Evolutionary conservation across 2,888 invertebrate species (phyloP), one percentile per base, ranked within the genome.

Genomic region (Tachina lurida): DNA sequence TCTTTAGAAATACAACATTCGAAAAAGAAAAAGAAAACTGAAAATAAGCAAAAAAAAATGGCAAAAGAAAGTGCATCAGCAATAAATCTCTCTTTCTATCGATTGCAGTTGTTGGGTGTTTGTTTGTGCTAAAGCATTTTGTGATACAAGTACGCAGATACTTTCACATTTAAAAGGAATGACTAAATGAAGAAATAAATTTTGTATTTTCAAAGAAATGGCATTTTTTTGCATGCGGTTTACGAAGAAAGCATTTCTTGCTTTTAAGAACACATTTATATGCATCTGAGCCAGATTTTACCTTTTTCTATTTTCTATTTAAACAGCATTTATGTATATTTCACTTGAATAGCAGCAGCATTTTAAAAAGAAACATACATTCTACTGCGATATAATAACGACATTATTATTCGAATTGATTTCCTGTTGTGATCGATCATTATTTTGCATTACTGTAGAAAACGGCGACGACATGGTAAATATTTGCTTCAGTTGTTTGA

Each of bases 61-160:
- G 43, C 67, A 71, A 63, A 58, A 65, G 58, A 73, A 84, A 84
- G 75, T 75, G 84, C 70, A 84, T 76, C 75, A 65, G 67, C 75
- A 63, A 84, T 80, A 84, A 84, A 84, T 84, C 84, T 78, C 70
- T 70, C 63, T 60, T 80, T 73, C 43, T 54, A 10, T 60, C 41
- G 73, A 43, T 60, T 80, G 71, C 73, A 47, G 47, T 52, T 63
- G 31, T 43, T 49, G 15, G 49, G 31, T 22, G 19, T 22, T 58
- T 39, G 9, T 12, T 12, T 13, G 12, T 47, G 22, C 17, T 22
- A 17, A 67, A 54, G 12, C 31, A 67, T 39, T 56, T 63, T 19
- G 4, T 31, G 13, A 49, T 19, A 56, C 47, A 54, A 63, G 47
- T 19, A 65, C n/a, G 54, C 22, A 47, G 45, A 74, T 17, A 67